Evolutionary conservation across 2,797 vertebrate genomes (phyloP).

Genomic region (Ataeniobius toweri): DNA sequence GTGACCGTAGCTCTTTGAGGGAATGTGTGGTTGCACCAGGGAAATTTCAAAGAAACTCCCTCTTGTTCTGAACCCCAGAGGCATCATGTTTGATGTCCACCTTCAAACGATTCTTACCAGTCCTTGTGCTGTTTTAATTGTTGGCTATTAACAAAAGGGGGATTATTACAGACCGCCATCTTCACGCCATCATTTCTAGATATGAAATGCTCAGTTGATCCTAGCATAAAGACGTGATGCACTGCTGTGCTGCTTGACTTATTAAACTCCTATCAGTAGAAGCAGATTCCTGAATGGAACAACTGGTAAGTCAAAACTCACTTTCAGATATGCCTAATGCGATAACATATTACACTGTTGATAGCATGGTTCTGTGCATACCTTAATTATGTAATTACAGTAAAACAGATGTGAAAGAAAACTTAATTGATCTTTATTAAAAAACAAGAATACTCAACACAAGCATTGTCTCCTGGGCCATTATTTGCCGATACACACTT

Average conservation of each 20-base stretch:
- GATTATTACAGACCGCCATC: constrained; percentile 43
- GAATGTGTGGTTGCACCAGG: constrained; percentile 47
- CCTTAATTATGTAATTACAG: neutral
- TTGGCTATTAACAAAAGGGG: constrained; percentile 65
- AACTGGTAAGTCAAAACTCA: constrained; percentile 4
- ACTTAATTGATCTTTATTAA: neutral
- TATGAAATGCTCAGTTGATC: constrained; percentile 57
- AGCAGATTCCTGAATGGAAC: neutral
- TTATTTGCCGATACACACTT: neutral
- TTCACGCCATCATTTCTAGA: constrained; percentile 48
- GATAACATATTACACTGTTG: neutral
- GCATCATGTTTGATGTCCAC: constrained; percentile 73
- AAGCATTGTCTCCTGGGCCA: neutral
- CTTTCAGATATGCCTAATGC: neutral
- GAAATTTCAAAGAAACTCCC: constrained; percentile 62
- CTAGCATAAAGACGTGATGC: constrained; percentile 41
- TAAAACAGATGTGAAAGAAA: neutral
- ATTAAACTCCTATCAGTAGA: constrained; percentile 16
- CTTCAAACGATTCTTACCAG: constrained; percentile 68
- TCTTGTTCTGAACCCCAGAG: constrained; percentile 66
- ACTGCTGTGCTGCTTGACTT: constrained; percentile 24
- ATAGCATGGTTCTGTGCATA: neutral
- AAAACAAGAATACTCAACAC: neutral
- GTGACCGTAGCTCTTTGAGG: constrained; percentile 64
- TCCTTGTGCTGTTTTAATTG: constrained; percentile 62